Evolutionary conservation across 2,888 invertebrate species (phyloP).

Genomic region (Troides aeacus): DNA sequence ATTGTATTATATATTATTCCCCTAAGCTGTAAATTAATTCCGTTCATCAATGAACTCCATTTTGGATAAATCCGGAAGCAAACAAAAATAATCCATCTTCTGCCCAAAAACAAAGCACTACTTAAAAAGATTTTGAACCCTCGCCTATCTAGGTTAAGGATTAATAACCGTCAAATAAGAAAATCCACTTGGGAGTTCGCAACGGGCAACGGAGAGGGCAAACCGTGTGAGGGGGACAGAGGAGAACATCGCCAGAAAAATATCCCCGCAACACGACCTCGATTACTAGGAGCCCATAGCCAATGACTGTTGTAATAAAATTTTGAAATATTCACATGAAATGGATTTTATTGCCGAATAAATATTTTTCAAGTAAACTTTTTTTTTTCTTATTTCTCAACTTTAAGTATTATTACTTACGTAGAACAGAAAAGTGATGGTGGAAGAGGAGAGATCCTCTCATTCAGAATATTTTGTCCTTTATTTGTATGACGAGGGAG

Average conservation of each 20-base stretch:
- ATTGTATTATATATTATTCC: no score
- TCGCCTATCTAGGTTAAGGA: constrained; percentile 14
- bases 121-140: constrained; percentile 21
- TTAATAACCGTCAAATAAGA: constrained; percentile 7
- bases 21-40: background rate
- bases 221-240: background rate
- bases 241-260: constrained; percentile 50
- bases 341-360: constrained; percentile 8
- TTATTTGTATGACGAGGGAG: no score
- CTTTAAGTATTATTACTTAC: no score
- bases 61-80: background rate
- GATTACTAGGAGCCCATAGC: constrained; percentile 41
- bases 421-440: no score
- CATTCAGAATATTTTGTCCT: no score
- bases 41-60: background rate
- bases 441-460: no score
- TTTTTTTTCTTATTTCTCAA: no score
- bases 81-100: background rate
- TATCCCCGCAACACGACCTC: constrained; percentile 60
- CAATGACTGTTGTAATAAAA: constrained; percentile 8
- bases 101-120: background rate
- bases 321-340: constrained; percentile 28
- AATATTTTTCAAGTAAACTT: background rate
- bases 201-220: background rate
- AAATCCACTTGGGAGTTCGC: constrained; percentile 6